These are phyloP conservation scores for Vesta saturnalis DNA, from an alignment of 2,888 invertebrate genomes.

Conservation along the genomic window DNA sequence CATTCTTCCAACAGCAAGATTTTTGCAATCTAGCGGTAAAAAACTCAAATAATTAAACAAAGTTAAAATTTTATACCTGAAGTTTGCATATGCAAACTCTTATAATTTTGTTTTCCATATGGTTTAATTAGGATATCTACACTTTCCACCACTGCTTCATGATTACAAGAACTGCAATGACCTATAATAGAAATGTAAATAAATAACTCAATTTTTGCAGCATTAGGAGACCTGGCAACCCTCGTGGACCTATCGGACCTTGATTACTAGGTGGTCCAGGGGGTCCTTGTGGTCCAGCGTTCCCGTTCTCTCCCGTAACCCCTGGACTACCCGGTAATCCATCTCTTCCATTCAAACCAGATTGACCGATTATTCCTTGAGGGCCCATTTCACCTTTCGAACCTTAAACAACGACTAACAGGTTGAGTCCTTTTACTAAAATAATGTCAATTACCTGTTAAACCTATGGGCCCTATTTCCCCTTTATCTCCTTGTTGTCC, in stretches of 20 bases:
- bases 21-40: neutral
- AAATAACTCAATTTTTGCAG: no score
- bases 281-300: neutral
- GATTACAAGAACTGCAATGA: neutral
- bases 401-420: neutral
- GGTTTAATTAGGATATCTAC: no score
- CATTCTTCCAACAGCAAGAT: constrained; percentile 83
- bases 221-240: no score
- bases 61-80: neutral
- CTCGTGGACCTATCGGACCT: neutral
- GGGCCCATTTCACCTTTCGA: no score
- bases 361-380: no score
- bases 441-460: neutral
- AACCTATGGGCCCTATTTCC: neutral
- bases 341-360: no score
- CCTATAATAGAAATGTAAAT: no score
- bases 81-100: neutral
- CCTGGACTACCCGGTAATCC: no score
- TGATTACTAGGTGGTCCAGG: neutral
- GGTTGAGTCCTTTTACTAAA: neutral
- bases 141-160: no score
- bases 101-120: neutral
- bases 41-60: neutral
- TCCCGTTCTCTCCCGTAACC: neutral
- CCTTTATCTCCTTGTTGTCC: neutral